Base-by-base conservation (phyloP, 2,113 vertebrate genomes). In the Carlito syrichta region DNA sequence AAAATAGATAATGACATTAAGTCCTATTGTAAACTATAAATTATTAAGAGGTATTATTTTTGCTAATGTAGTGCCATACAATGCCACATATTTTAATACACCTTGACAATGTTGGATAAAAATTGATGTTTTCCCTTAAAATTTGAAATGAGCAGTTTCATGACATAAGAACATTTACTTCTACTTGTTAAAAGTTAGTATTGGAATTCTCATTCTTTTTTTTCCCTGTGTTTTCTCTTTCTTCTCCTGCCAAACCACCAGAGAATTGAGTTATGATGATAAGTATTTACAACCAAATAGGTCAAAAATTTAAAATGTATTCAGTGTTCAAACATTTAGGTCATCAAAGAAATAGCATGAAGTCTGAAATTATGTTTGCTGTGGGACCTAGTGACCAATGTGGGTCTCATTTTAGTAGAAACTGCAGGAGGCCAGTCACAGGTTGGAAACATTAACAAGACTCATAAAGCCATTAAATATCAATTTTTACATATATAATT, bases 231-330 rank as follows among this genome's bases (percentile, higher is more conserved):
- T 8, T n/a, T 62, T 92, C 60, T 78, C 30, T 54, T 54, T 63
- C 30, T 12, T 78, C 27, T 62, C 23, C 11, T 52, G 30, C 7
- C 38, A 82, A 87, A 71, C 35, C 23, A 58, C 4, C 6, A 82
- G 35, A 52, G 22, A 90, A 40, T 40, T 83, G 52, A 77, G 60
- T 63, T 82, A n/a, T 82, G 23, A 43, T 63, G 52, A 86, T 81
- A 89, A 86, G 76, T 93, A 74, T 68, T 79, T 89, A 95, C 13
- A 71, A 69, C 45, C 45, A 91, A 92, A 79, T 8, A 52, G n/a
- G 76, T 86, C 82, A 73, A 90, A 90, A 95, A 73, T 71, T 87
- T 8, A 93, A 95, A 86, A 89, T 76, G 68, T 71, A 82, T 30
- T 94, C 50, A 82, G 27, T 77, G 38, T 85, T 82, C 30, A 94